Conservation (phyloP, 2,113 vertebrate genomes). For the Callaeas wilsoni region DNA sequence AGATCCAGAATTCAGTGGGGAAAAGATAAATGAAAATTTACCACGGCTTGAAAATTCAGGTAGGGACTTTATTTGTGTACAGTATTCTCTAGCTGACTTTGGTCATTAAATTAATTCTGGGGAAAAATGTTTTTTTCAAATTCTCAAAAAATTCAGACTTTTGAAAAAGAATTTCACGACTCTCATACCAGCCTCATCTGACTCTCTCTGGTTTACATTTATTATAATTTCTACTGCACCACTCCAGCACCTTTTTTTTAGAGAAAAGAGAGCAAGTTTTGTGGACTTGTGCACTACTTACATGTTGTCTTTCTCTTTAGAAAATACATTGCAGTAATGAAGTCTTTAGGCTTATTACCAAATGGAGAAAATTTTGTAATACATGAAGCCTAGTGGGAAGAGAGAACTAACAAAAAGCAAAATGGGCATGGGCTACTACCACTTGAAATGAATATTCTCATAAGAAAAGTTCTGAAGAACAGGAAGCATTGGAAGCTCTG, state of each 20-base stretch:
- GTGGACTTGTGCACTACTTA: neutral
- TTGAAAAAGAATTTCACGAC: neutral
- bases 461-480: neutral
- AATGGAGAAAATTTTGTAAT: neutral
- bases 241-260: neutral
- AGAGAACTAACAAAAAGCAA: neutral
- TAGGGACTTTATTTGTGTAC: neutral
- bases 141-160: neutral
- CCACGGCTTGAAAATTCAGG: neutral
- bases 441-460: neutral
- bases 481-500: neutral
- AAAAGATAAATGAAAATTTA: neutral
- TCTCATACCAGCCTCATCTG: neutral
- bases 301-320: neutral
- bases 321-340: neutral
- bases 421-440: neutral
- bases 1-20: neutral
- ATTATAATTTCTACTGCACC: neutral
- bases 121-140: rapidly evolving
- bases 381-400: neutral
- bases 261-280: neutral
- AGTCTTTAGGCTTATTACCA: neutral
- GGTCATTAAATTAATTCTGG: neutral
- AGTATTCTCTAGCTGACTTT: neutral
- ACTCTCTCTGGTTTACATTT: neutral